A percentile compares a stretch with the other conserved stretches of the same genome.
Conservation (phyloP, 2,113 vertebrate species). For the Alces alces region DNA sequence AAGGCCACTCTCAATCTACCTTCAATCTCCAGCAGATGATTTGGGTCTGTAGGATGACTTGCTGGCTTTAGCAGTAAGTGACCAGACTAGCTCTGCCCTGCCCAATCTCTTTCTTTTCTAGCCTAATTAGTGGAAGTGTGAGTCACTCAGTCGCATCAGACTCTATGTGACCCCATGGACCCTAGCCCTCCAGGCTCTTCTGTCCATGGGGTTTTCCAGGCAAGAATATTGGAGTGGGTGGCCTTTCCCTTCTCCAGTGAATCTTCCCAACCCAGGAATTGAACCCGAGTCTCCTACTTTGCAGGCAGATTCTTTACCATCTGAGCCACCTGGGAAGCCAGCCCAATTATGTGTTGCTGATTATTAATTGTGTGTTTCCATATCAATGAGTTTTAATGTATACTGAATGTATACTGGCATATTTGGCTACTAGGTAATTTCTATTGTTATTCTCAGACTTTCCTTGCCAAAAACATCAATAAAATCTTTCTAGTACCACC, state of each 20-base stretch:
- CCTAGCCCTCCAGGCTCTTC: background rate
- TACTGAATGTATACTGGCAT: too few species aligned
- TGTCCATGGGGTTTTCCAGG: background rate
- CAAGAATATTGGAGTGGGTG: background rate
- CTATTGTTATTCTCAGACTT: background rate
- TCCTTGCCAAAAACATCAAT: background rate
- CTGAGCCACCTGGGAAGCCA: background rate
- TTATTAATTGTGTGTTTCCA: background rate
- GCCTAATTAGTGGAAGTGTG: background rate
- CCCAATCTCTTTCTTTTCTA: background rate
- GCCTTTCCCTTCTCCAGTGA: background rate
- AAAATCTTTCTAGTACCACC: background rate
- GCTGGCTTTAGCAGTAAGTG: background rate
- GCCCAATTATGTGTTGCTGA: too few species aligned
- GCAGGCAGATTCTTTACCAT: background rate
- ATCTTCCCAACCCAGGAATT: background rate
- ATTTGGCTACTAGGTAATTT: background rate
- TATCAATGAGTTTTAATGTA: background rate
- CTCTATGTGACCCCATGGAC: accelerated
- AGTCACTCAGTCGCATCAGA: background rate
- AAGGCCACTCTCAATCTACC: background rate
- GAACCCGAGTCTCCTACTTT: background rate
- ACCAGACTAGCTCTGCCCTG: background rate
- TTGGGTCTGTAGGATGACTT: background rate
- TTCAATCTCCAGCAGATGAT: background rate